Evolutionary conservation across 1,140 invertebrate species (phyloP).

Genomic region (Chrysomallon squamiferum): DNA sequence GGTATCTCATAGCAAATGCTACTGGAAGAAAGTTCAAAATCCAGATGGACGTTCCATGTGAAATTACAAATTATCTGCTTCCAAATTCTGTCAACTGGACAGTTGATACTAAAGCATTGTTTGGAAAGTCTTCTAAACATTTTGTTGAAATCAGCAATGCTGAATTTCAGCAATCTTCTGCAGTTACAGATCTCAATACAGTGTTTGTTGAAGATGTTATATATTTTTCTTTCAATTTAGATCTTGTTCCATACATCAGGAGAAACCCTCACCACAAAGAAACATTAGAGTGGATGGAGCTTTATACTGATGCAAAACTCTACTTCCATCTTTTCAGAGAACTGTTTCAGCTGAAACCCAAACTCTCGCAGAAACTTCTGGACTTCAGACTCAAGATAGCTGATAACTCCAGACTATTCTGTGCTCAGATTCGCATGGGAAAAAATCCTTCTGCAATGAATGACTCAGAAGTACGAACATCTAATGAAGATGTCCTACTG

Average conservation of each 20-base stretch:
- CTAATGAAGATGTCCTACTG: neutral
- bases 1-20: conserved; percentile 18
- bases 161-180: neutral
- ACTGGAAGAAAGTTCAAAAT: conserved; percentile 19
- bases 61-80: conserved; percentile 3
- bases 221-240: conserved; percentile 16
- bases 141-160: neutral
- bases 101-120: neutral
- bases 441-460: conserved; percentile 5
- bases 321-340: conserved; percentile 1
- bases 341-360: conserved; percentile 9
- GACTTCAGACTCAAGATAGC: conserved; percentile 1
- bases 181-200: conserved; percentile 3
- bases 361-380: neutral
- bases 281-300: conserved; percentile 9
- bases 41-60: conserved; percentile 13
- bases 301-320: neutral
- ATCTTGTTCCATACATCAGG: conserved; percentile 5
- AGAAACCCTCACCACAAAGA: neutral
- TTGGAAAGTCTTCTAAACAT: neutral
- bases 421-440: conserved; percentile 17
- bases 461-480: neutral
- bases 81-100: conserved; percentile 21
- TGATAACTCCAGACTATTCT: conserved; percentile 7
- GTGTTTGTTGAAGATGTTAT: conserved; percentile 2